Base-by-base conservation (phyloP, 2,113 vertebrate genomes). In the Leptocoma aspasia region DNA sequence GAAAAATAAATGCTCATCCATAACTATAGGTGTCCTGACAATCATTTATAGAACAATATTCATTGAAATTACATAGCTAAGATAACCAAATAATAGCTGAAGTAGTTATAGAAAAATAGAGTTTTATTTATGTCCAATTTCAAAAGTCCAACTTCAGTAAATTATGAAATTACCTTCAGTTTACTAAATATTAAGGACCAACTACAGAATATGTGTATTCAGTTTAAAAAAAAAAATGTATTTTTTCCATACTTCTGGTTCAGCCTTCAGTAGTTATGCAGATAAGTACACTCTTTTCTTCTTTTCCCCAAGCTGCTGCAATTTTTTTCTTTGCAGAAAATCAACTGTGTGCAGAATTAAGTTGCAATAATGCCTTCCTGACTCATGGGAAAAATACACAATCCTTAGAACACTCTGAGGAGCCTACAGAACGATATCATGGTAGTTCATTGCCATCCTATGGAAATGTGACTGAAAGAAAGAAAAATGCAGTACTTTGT, bases 321-420 rank as follows among this genome's bases (percentile, higher is more conserved):
- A 3, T 94, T 89, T 95, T n/a, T 95, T 56, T 97, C 17, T 96
- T 96, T 94, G 42, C 92, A 98, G 98, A 97, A 95, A 95, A 80
- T 68, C 66, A 70, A 6, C 65, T 42, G 13, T 22, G n/a, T 49
- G 47, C 90, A 69, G 84, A 96, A 41, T 75, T 92, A 53, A 85
- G 39, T 85, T 91, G 45, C 37, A 64, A 4, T 68, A 92, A 13
- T 57, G 54, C 45, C 45, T 71, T 79, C n/a, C 33, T 28, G 18
- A 42, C 15, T 90, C 82, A 47, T 22, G 60, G n/a, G 11, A 78
- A 81, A 90, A 93, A 57, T 69, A 35, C 15, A 21, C 72, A 30
- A 13, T 42, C 63, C 27, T 18, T 88, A 21, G 78, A 68, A 59
- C 61, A 59, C 21, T 35, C 37, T 81, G 84, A 95, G 82, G 86